phyloP scores from a whole-genome alignment of 1,140 invertebrate genomes.

The Copidosoma floridanum region DNA sequence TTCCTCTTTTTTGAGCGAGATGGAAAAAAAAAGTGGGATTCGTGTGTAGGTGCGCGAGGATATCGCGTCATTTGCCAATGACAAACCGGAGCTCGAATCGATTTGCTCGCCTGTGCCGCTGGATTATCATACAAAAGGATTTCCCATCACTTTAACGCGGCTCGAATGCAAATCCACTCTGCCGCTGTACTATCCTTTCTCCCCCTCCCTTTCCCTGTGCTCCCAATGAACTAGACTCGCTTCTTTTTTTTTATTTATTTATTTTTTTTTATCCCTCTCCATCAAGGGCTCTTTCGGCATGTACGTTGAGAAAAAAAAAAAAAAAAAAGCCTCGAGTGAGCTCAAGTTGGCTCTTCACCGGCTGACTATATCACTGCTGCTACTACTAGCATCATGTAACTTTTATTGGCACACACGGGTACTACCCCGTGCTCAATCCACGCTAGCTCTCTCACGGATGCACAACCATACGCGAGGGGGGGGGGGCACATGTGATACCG shows the following conservation, averaged over 20 bases:
- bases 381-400: constrained; percentile 7
- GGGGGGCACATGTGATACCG: constrained; percentile 1
- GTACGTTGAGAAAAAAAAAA: too few relatives aligned
- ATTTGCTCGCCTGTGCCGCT: constrained; percentile 31
- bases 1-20: constrained; percentile 19
- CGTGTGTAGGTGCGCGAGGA: constrained; percentile 22
- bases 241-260: constrained; percentile 5
- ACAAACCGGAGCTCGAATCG: constrained; percentile 42
- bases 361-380: too few relatives aligned
- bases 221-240: too few relatives aligned
- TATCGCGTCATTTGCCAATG: constrained; percentile 35
- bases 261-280: constrained; percentile 27
- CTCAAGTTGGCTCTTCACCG: not conserved
- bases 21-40: constrained; percentile 26
- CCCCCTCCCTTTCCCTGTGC: too few relatives aligned
- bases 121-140: constrained; percentile 45
- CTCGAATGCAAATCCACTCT: constrained; percentile 40
- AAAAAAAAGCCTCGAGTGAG: not conserved
- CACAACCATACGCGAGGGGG: not conserved
- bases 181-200: not conserved
- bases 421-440: not conserved
- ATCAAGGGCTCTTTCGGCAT: not conserved
- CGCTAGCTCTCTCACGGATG: too few relatives aligned
- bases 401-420: constrained; percentile 3
- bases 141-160: constrained; percentile 39